phyloP scores from a whole-genome alignment of 2,113 vertebrate species.

The Catagonus wagneri region DNA sequence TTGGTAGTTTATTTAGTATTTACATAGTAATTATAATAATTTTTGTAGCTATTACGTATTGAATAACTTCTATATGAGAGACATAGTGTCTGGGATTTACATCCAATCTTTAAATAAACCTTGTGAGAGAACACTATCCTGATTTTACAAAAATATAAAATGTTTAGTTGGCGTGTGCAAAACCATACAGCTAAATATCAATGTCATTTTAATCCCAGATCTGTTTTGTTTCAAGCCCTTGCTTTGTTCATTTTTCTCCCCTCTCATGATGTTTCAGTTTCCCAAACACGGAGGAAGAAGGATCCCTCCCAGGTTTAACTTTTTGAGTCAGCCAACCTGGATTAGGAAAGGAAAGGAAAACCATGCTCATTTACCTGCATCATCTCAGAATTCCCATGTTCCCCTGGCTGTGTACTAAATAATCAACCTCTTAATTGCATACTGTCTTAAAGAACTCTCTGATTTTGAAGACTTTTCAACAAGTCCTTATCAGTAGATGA shows the following conservation, averaged over 20 bases:
- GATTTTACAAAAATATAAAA: background rate
- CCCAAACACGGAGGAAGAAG: background rate
- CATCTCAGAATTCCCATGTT: background rate
- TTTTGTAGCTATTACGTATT: background rate
- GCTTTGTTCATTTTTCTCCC: background rate
- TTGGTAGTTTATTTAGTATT: background rate
- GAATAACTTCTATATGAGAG: background rate
- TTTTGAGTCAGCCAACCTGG: background rate
- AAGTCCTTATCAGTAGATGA: fast-evolving
- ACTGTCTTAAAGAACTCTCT: background rate
- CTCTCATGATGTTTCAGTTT: background rate
- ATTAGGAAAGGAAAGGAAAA: background rate
- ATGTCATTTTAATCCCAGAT: background rate
- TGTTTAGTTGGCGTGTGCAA: background rate
- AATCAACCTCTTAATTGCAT: background rate
- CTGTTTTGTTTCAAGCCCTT: background rate
- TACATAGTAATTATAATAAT: background rate
- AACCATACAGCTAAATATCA: background rate
- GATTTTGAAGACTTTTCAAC: background rate
- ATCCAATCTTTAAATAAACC: background rate
- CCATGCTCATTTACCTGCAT: background rate
- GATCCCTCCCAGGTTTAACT: background rate
- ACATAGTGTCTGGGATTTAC: background rate
- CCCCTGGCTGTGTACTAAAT: background rate
- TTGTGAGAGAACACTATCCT: background rate